Evolutionary conservation across 2,797 vertebrate species (phyloP), one percentile per base, ranked within the genome.

Genomic region (Vireo griseus): DNA sequence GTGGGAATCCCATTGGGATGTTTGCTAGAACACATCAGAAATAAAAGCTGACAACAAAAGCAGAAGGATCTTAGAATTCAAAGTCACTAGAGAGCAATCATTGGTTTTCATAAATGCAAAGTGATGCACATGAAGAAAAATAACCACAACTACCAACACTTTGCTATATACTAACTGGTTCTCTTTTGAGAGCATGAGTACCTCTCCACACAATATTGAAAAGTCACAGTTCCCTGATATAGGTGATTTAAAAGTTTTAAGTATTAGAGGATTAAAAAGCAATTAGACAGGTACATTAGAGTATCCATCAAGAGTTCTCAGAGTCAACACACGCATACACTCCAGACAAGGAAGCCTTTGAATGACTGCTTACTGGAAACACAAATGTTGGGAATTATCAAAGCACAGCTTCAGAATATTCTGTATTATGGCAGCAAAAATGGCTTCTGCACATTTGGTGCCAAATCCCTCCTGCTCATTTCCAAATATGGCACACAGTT

Each of bases 1-100:
- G 19, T 1, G 0, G 11, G 5, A 82, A 8, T 61, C 19, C 28
- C 39, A 71, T 0, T 25, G 28, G 37, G 31, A 57, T 65, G 6
- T 10, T 3, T 57, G 31, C 28, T 52, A 28, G 26, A 88, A 69
- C 21, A 47, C 5, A 61, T 47, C 10, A 82, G 52, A 91, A 86
- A 61, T 37, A 83, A 83, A 71, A 58, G n/a, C 4, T 33, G 26
- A 71, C 40, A 16, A 67, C 48, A 75, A 58, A 78, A 57, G 5
- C 11, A 33, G 44, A 58, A 58, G 4, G 4, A 18, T 74, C 42
- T 47, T 51, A 47, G 31, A 85, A 85, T 85, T 75, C 21, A 5
- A 61, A 78, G n/a, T 6, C 1, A 54, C 25, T 45, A 40, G 55
- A 73, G 5, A 55, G n/a, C 10, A 67, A 29, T 47, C 16, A 52